A percentile compares a stretch with the other conserved stretches of the same genome.
Evolutionary conservation across 2,113 vertebrate genomes (phyloP).

Genomic region (Brachyistius frenatus): DNA sequence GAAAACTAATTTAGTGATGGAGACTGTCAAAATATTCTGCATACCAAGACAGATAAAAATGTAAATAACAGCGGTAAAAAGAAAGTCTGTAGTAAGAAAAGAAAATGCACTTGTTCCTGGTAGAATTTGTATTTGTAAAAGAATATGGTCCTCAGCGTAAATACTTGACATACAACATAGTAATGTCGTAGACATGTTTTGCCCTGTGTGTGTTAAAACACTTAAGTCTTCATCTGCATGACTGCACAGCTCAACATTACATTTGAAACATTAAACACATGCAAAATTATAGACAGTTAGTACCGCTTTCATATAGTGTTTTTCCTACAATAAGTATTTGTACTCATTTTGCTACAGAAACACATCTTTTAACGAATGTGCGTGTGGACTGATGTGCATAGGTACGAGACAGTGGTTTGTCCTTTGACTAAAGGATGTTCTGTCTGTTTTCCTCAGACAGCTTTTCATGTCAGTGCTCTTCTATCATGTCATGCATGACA

Average conservation of each 20-base stretch:
- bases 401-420: neutral
- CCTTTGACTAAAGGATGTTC: constrained; percentile 28
- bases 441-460: constrained; percentile 26
- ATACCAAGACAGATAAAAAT: no score
- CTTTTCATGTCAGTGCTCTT: constrained; percentile 12
- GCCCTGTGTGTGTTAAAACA: neutral
- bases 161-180: no score
- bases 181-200: neutral
- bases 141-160: neutral
- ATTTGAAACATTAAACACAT: neutral
- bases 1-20: no score
- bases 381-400: neutral
- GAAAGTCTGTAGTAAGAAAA: neutral
- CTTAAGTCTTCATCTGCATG: neutral
- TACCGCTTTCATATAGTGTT: neutral
- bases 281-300: neutral
- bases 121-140: neutral
- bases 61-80: neutral
- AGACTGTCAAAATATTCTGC: no score
- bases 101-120: no score
- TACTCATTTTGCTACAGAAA: neutral
- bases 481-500: constrained; percentile 41
- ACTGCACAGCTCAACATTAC: neutral
- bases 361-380: neutral
- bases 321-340: neutral